Conservation (phyloP, 2,113 vertebrate species). For the human region GRCh38 chr1:208409001-208409500, state of each 20-base stretch:
- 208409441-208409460: neutral
- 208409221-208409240: neutral
- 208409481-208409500: slow-evolving; percentile 9
- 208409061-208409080: slow-evolving; percentile 4
- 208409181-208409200: neutral
- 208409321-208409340: neutral
- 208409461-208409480: neutral
- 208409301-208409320: neutral
- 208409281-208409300: neutral
- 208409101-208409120: neutral
- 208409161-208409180: neutral
- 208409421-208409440: slow-evolving; percentile 38
- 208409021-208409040: neutral
- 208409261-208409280: neutral
- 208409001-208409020: neutral
- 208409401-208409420: neutral
- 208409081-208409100: neutral
- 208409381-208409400: neutral
- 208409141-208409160: slow-evolving; percentile 1
- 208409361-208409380: neutral
- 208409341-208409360: neutral
- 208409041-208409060: neutral
- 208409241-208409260: neutral
- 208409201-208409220: neutral
- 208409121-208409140: slow-evolving; percentile 4